Base-by-base conservation (phyloP, 2,113 vertebrate genomes). In the Syngnathus floridae region DNA sequence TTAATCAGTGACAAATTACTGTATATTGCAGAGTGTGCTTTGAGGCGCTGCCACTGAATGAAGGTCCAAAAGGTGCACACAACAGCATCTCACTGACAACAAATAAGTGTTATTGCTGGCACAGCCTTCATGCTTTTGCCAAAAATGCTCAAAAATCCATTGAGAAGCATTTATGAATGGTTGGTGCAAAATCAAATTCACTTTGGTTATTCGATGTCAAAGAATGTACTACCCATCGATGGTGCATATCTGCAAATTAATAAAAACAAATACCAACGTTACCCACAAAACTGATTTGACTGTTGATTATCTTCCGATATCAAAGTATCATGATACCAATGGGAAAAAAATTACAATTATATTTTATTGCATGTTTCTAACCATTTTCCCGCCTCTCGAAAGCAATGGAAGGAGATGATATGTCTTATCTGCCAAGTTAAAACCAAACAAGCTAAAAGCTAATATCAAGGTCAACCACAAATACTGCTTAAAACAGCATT, bases 1-100 rank as follows among this genome's bases (percentile, higher is more conserved):
- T 87, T 86, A 87, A 89, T 88, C 88, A 88, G 83, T 81, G 86
- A 86, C 81, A 86, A 89, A 86, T 86, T 73, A 84, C 79, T 82
- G 82, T 82, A 84, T 84, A 83, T 84, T 79, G 80, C 76, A 62
- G 49, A 62, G 54, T 81, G 73, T 74, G 67, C 67, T 70, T 68
- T 57, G 65, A 74, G 69, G 69, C 64, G 55, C 64, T 40, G 59
- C 65, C 21, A 49, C 19, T 54, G 51, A 64, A 62, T 60, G 65
- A 72, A 51, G 65, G 79, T 76, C n/a, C 69, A 82, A 84, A 56
- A 73, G 71, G 74, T 73, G 66, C 63, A 64, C 67, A 60, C n/a
- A 43, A 61, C 59, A 43, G 40, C 37, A 61, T 45, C 40, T 26
- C 4, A 43, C 7, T 14, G 11, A 61, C 59, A 26, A 61, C 40